phyloP scores from a whole-genome alignment of 2,888 invertebrate species.

The Pollenia amentaria region DNA sequence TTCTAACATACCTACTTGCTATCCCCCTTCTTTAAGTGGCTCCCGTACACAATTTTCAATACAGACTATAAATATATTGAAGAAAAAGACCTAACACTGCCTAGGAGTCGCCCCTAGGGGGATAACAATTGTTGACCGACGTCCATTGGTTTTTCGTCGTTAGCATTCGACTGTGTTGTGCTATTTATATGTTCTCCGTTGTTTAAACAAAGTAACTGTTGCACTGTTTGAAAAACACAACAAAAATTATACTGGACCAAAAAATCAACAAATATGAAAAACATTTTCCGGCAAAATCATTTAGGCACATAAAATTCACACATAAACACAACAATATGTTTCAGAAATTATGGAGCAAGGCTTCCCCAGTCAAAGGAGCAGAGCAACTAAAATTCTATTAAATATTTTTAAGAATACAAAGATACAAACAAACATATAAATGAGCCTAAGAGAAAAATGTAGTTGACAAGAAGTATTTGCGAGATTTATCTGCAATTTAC shows the following conservation, averaged over 20 bases:
- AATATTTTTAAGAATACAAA: neutral
- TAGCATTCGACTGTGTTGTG: neutral
- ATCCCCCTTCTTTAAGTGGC: too few relatives aligned
- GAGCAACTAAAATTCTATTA: constrained; percentile 1
- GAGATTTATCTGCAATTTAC: constrained; percentile 64
- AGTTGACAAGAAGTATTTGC: constrained; percentile 56
- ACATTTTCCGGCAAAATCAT: constrained; percentile 31
- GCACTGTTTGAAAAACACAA: constrained; percentile 16
- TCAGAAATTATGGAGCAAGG: neutral
- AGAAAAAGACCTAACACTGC: too few relatives aligned
- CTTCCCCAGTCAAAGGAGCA: neutral
- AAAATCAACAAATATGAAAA: constrained; percentile 6
- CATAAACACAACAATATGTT: neutral
- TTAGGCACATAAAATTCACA: neutral
- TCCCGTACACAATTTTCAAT: too few relatives aligned
- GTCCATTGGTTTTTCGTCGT: too few relatives aligned
- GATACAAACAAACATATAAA: neutral
- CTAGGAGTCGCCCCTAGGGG: too few relatives aligned
- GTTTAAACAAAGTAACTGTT: constrained; percentile 21
- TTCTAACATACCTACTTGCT: too few relatives aligned
- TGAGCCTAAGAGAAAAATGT: constrained; percentile 13
- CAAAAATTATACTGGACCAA: neutral
- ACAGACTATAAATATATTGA: too few relatives aligned
- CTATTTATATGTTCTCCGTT: neutral
- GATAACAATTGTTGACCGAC: too few relatives aligned